Evolutionary conservation across 1,140 invertebrate species (phyloP).

Genomic region (Listronotus bonariensis): DNA sequence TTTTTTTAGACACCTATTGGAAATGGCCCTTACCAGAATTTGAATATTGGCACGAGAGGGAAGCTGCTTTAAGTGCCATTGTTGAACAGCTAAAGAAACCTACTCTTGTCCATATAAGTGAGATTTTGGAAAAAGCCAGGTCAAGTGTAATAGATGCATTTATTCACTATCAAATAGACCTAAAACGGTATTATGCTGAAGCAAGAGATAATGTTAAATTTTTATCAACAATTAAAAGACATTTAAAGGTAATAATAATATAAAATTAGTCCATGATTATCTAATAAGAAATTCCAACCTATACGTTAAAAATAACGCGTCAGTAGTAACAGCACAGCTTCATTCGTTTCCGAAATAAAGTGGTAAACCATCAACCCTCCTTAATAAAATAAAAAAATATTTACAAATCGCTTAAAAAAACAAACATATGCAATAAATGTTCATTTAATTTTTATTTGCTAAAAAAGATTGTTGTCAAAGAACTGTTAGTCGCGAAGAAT

Average conservation of each 20-base stretch:
- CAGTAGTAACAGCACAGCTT: no score
- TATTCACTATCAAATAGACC: slow-evolving; percentile 60
- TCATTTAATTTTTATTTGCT: no score
- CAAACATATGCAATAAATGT: no score
- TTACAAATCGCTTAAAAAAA: no score
- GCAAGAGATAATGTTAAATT: slow-evolving; percentile 87
- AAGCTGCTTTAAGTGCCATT: slow-evolving; percentile 74
- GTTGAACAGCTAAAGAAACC: slow-evolving; percentile 80
- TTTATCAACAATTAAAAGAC: slow-evolving; percentile 75
- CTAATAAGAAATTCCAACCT: no score
- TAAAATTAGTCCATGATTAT: no score
- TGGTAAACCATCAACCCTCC: no score
- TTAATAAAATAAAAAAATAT: no score
- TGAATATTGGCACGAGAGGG: slow-evolving; percentile 79
- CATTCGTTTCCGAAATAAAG: no score
- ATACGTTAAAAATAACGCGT: no score
- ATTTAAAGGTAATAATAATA: slow-evolving; percentile 72
- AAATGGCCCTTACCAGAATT: slow-evolving; percentile 79
- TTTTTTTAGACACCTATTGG: slow-evolving; percentile 60
- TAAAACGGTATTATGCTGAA: slow-evolving; percentile 73
- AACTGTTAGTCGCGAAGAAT: no score
- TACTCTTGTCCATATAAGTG: slow-evolving; percentile 64
- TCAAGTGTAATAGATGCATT: slow-evolving; percentile 61
- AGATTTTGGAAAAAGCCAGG: slow-evolving; percentile 60
- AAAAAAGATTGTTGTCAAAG: no score